These are phyloP conservation scores for Cecropterus lyciades DNA, from an alignment of 1,140 invertebrate genomes.

Conservation along the genomic window DNA sequence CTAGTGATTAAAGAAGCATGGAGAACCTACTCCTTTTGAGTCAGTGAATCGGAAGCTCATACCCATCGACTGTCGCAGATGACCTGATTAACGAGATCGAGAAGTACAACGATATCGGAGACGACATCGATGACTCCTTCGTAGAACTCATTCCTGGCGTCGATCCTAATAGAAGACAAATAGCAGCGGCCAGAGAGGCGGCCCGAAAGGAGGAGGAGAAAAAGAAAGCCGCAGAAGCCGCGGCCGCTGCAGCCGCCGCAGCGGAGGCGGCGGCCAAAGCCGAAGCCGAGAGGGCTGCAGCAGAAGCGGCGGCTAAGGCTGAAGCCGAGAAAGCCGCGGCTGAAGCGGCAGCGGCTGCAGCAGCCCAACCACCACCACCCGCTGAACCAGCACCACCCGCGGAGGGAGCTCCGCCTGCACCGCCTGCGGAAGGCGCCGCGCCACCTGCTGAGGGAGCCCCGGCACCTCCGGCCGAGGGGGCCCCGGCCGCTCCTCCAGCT, in stretches of 20 bases:
- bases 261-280: constrained; percentile 38
- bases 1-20: constrained; percentile 12
- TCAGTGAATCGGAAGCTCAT: constrained; percentile 45
- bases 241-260: constrained; percentile 28
- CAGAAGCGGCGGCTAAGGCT: constrained; percentile 38
- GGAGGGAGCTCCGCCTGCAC: background rate
- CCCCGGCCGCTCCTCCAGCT: constrained; percentile 33
- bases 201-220: constrained; percentile 55
- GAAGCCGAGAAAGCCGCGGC: constrained; percentile 50
- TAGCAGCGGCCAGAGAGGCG: constrained; percentile 40
- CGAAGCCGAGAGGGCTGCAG: constrained; percentile 37
- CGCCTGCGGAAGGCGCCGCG: constrained; percentile 27
- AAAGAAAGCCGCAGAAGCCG: constrained; percentile 62
- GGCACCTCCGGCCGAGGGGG: constrained; percentile 41
- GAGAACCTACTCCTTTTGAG: background rate
- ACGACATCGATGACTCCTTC: constrained; percentile 98
- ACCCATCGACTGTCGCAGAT: constrained; percentile 88
- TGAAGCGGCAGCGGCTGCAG: constrained; percentile 44
- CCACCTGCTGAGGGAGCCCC: constrained; percentile 39
- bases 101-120: constrained; percentile 98
- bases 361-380: constrained; percentile 38
- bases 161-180: constrained; percentile 77
- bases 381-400: constrained; percentile 60
- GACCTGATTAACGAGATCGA: constrained; percentile 99
- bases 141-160: constrained; percentile 93